phyloP scores from a whole-genome alignment of 2,113 vertebrate species.

The Ibidorhyncha struthersii region DNA sequence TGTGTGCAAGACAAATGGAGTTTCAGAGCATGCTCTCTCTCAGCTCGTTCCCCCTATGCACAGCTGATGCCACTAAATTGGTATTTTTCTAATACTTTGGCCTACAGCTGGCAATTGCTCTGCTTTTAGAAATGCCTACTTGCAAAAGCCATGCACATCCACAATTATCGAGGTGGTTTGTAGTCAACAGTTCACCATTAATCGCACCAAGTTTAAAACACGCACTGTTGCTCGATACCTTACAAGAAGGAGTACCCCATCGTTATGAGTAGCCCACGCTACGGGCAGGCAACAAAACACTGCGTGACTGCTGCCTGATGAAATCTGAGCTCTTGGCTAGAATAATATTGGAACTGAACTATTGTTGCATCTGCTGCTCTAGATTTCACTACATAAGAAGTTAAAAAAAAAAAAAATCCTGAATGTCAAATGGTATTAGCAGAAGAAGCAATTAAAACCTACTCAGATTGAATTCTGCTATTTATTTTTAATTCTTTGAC shows the following conservation, averaged over 20 bases:
- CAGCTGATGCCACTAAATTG: not conserved
- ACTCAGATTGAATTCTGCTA: not conserved
- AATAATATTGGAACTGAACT: not conserved
- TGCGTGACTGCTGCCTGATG: not conserved
- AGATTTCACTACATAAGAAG: not conserved
- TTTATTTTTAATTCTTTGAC: not conserved
- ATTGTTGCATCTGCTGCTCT: not conserved
- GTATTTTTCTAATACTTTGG: not conserved
- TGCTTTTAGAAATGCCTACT: not conserved
- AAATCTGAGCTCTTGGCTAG: not conserved
- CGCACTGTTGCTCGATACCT: not conserved
- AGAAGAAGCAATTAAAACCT: not conserved
- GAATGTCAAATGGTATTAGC: not conserved
- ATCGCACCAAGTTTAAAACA: not conserved
- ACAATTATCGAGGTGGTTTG: not conserved
- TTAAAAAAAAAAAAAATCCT: not conserved
- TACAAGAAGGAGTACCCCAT: not conserved
- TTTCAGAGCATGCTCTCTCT: not conserved
- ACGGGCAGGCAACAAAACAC: not conserved
- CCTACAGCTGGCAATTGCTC: not conserved
- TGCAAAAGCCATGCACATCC: not conserved
- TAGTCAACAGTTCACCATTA: not conserved
- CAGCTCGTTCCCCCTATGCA: not conserved
- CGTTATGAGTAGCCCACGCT: accelerated
- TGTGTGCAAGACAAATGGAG: not conserved